Evolutionary conservation across 2,113 vertebrate genomes (phyloP).

Genomic region (Uropsilus gracilis): DNA sequence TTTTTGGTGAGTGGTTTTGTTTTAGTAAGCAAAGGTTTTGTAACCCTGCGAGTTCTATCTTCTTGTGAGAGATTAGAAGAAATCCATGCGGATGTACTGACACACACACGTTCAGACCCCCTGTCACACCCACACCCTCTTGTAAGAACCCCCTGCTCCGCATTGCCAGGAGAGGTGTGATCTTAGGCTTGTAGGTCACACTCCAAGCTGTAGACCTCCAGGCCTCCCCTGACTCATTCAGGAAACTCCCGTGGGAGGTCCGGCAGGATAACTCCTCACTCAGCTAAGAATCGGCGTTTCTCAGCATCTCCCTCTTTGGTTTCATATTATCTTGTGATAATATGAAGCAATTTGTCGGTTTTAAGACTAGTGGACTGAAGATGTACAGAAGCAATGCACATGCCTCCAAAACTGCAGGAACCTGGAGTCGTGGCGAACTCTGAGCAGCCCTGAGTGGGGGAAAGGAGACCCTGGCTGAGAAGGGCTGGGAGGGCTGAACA

Average conservation of each 20-base stretch:
- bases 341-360: not conserved
- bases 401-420: not conserved
- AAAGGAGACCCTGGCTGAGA: not conserved
- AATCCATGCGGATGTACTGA: not conserved
- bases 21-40: not conserved
- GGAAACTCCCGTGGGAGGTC: not conserved
- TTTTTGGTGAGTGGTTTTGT: not conserved
- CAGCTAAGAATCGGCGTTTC: not conserved
- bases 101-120: too few species aligned
- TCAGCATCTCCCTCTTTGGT: not conserved
- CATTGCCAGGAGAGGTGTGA: not conserved
- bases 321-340: not conserved
- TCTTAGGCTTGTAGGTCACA: not conserved
- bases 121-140: too few species aligned
- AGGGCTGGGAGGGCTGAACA: not conserved
- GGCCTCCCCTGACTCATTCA: not conserved
- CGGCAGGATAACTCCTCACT: not conserved
- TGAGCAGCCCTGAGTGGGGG: too few species aligned
- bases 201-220: not conserved
- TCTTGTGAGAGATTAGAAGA: not conserved
- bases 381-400: not conserved
- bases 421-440: not conserved
- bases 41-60: not conserved
- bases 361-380: not conserved
- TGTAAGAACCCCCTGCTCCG: not conserved